Base-by-base conservation (phyloP, 2,797 vertebrate species). In the Amblyopsis hoosieri region DNA sequence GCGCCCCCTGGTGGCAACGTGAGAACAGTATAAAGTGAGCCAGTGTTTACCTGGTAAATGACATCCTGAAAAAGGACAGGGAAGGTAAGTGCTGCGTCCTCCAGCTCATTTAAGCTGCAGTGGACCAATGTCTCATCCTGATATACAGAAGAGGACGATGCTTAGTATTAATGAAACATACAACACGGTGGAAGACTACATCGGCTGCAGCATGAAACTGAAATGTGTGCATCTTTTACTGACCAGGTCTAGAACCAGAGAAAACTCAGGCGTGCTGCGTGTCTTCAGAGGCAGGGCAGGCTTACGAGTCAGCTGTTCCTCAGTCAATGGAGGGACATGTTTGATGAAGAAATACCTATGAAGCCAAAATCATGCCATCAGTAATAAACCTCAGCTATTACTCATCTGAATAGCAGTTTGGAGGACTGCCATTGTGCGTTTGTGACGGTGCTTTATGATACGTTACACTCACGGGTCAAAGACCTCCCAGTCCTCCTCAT, bases 401-500 rank as follows among this genome's bases (percentile, higher is more conserved):
- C 9, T 10, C 1, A 42, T 42, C 37, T 42, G 37, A 42, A 42
- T 2, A 42, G 7, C 37, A 1, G 14, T 51, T 9, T 14, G 8
- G 49, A 14, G 7, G 13, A 51, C 14, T 14, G 8, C 49, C 9
- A 7, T 14, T 17, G 4, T 14, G 23, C 23, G 4, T 51, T 14
- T 14, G 14, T 7, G 6, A 14, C 15, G 49, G 8, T 17, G 10
- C 23, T 29, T 29, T 29, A 29, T 29, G 23, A 29, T 29, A 29
- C 49, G 7, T 12, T 46, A 6, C 12, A 96, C 98, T 95, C 82
- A 99, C 98, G 97, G 97, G 87, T 99, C 98, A 94, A 99, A 99
- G 62, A 99, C 98, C 85, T 99, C 98, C 98, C 98, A 99, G 89
- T 99, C 98, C 85, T 99, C 98, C 80, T 99, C 98, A 76, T 99